Evolutionary conservation across 2,888 invertebrate genomes (phyloP).

Genomic region (Trachelus iudaicus): DNA sequence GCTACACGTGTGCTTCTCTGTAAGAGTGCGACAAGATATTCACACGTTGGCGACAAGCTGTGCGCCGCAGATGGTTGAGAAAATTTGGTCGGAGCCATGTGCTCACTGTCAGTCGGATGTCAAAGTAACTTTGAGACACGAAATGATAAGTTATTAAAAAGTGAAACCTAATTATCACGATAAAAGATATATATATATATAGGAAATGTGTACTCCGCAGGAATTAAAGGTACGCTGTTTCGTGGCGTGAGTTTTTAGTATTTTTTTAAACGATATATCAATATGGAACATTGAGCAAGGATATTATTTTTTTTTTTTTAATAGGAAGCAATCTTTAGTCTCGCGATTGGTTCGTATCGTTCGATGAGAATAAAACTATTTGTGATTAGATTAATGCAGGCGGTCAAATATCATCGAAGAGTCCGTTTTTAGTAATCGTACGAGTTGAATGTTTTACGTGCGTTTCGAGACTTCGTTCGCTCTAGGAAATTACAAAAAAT

Average conservation of each 20-base stretch:
- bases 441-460: too few species aligned
- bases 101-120: background rate
- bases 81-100: background rate
- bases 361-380: background rate
- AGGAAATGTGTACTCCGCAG: constrained; percentile 66
- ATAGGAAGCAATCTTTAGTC: background rate
- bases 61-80: background rate
- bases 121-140: background rate
- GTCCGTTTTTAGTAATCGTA: background rate
- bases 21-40: background rate
- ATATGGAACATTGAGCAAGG: background rate
- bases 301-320: constrained; percentile 13
- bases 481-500: background rate
- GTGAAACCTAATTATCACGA: background rate
- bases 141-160: background rate
- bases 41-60: background rate
- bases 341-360: background rate
- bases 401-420: background rate
- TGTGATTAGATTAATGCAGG: background rate
- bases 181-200: background rate
- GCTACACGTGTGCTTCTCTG: background rate
- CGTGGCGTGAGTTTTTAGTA: background rate
- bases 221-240: constrained; percentile 64
- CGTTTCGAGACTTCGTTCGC: background rate
- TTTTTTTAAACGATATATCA: constrained; percentile 1